phyloP scores from a whole-genome alignment of 2,888 invertebrate species.

The Pandemis cinnamomeana region DNA sequence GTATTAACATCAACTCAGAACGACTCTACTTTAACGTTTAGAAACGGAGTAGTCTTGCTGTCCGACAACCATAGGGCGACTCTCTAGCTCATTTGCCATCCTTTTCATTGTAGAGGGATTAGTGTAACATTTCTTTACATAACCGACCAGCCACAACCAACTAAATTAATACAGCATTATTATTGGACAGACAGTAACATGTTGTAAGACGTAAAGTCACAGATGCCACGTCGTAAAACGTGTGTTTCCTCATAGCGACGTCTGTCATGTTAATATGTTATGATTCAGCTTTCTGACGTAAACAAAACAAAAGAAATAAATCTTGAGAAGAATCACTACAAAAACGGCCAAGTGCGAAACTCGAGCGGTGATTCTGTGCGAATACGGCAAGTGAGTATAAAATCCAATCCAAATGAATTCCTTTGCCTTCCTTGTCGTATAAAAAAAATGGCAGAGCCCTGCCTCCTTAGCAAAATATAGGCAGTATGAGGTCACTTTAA shows the following conservation, averaged over 20 bases:
- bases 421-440: no score
- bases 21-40: no score
- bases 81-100: no score
- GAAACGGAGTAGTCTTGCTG: no score
- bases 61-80: no score
- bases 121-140: neutral
- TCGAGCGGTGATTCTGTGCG: no score
- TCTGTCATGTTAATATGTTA: constrained; percentile 15
- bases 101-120: no score
- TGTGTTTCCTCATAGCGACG: constrained; percentile 20
- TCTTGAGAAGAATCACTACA: neutral
- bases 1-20: neutral
- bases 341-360: neutral
- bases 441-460: no score
- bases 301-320: constrained; percentile 1
- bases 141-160: neutral
- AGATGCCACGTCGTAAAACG: constrained; percentile 37
- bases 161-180: neutral
- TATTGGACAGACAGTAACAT: neutral
- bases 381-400: no score
- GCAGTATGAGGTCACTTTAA: no score
- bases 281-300: constrained; percentile 12
- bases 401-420: no score
- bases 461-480: no score
- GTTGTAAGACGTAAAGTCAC: constrained; percentile 22